These are phyloP conservation scores for Chouioia cunea DNA, from an alignment of 2,888 invertebrate genomes.

Conservation along the genomic window DNA sequence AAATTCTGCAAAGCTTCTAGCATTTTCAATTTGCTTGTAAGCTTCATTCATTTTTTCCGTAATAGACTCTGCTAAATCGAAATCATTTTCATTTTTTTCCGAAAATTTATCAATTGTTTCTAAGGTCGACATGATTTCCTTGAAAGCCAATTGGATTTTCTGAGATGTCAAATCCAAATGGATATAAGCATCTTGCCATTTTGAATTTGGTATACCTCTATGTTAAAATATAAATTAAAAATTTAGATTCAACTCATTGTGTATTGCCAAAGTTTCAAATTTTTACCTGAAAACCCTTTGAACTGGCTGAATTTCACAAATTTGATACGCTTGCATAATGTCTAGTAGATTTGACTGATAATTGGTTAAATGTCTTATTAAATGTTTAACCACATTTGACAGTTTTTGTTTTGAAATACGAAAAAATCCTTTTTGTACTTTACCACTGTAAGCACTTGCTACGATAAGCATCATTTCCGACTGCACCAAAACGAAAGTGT, in stretches of 20 bases:
- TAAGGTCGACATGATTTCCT: constrained; percentile 55
- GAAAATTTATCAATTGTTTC: constrained; percentile 56
- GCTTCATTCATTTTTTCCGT: constrained; percentile 55
- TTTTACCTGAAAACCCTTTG: constrained; percentile 53
- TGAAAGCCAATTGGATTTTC: constrained; percentile 59
- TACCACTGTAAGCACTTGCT: constrained; percentile 55
- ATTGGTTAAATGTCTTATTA: constrained; percentile 49
- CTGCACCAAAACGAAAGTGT: constrained; percentile 61
- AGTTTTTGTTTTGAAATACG: constrained; percentile 53
- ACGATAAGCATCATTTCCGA: constrained; percentile 62
- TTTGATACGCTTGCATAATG: constrained; percentile 54
- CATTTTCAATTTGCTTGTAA: constrained; percentile 59
- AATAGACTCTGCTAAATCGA: constrained; percentile 50
- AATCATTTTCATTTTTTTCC: constrained; percentile 45
- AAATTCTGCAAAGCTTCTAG: constrained; percentile 61
- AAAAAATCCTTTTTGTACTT: constrained; percentile 45
- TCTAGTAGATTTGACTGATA: constrained; percentile 51
- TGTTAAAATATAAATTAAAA: constrained; percentile 25
- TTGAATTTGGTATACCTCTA: constrained; percentile 53
- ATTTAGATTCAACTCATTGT: not conserved
- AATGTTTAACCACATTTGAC: constrained; percentile 48
- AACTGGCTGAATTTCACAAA: constrained; percentile 51
- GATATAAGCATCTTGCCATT: constrained; percentile 62
- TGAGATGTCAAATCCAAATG: constrained; percentile 61
- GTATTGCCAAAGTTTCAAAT: constrained; percentile 1